These are phyloP conservation scores for Podocnemis expansa DNA, from an alignment of 2,113 vertebrate species.

Conservation along the genomic window DNA sequence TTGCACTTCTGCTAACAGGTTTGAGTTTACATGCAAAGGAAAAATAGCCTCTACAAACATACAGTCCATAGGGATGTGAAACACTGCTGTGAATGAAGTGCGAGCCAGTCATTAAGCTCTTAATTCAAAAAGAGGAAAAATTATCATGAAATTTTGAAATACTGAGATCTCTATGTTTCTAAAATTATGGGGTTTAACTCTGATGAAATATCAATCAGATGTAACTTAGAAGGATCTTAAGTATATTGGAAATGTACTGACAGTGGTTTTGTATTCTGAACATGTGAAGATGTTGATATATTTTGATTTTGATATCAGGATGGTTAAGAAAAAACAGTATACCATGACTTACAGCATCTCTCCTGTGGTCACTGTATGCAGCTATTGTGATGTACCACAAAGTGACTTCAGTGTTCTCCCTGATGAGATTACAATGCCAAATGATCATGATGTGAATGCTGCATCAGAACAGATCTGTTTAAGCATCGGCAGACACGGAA, in stretches of 20 bases:
- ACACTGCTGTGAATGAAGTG: not conserved
- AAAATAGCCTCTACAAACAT: not conserved
- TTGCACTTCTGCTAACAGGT: not conserved
- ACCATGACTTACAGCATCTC: not conserved
- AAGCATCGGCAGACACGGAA: not conserved
- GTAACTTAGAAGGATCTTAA: not conserved
- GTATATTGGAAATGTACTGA: not conserved
- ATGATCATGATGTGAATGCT: not conserved
- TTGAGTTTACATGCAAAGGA: not conserved
- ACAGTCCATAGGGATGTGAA: not conserved
- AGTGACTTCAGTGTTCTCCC: not conserved
- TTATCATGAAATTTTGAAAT: not conserved
- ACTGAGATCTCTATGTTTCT: not conserved
- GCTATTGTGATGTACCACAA: not conserved
- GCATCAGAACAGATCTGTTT: not conserved
- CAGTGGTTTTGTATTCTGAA: not conserved
- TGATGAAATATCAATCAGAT: not conserved
- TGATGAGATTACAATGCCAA: constrained; percentile 18
- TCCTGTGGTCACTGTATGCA: not conserved
- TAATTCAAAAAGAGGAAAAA: not conserved
- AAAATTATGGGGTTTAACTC: not conserved
- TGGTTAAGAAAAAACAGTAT: not conserved
- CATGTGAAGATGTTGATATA: not conserved
- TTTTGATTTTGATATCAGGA: not conserved
- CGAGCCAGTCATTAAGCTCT: not conserved